Evolutionary conservation across 2,888 invertebrate species (phyloP).

Genomic region (Hirudinaria manillensis): DNA sequence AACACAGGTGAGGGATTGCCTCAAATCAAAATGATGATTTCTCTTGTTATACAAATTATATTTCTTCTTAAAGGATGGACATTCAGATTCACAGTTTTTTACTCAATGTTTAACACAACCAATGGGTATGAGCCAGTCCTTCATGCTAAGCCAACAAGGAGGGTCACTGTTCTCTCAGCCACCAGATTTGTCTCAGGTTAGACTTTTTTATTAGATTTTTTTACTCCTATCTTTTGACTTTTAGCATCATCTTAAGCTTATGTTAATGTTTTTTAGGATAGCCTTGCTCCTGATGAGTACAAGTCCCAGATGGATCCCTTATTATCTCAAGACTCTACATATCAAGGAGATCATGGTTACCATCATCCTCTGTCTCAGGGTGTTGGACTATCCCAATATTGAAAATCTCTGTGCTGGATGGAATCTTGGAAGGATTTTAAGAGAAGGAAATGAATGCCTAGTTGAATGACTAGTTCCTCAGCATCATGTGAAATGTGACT

Average conservation of each 20-base stretch:
- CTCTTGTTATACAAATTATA: neutral
- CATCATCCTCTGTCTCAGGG: constrained; percentile 32
- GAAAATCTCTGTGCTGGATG: neutral
- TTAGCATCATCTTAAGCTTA: too few species aligned
- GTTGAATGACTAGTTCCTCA: too few species aligned
- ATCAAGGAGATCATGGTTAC: constrained; percentile 63
- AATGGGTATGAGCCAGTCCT: constrained; percentile 52
- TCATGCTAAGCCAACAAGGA: constrained; percentile 57
- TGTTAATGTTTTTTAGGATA: constrained; percentile 62
- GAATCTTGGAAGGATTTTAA: too few species aligned
- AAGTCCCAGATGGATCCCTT: constrained; percentile 90
- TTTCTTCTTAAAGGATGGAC: constrained; percentile 21
- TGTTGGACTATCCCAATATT: constrained; percentile 23
- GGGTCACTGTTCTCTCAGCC: constrained; percentile 37
- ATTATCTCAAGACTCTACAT: constrained; percentile 83
- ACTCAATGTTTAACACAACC: constrained; percentile 24
- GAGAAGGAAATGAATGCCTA: too few species aligned
- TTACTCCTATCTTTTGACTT: neutral
- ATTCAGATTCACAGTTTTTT: constrained; percentile 26
- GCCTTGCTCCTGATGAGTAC: constrained; percentile 73
- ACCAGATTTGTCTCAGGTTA: constrained; percentile 63
- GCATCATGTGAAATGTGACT: too few species aligned
- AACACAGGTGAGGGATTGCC: neutral
- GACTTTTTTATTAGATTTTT: constrained; percentile 46
- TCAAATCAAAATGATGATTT: neutral